Conservation (phyloP, 2,888 invertebrate genomes). For the Pseudoips prasinana region DNA sequence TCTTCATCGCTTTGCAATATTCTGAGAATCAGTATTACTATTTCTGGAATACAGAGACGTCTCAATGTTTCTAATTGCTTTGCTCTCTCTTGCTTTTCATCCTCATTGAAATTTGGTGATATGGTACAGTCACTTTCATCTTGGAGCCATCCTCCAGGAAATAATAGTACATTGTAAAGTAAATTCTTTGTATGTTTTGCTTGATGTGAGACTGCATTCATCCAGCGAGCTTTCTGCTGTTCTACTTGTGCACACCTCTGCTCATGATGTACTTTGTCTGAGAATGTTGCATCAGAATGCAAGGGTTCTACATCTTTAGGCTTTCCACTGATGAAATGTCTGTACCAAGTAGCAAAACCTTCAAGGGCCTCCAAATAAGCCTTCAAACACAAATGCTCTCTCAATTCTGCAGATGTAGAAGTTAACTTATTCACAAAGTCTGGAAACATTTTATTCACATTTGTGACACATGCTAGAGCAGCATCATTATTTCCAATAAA, state of each 20-base stretch:
- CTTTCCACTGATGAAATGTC: conserved; percentile 89
- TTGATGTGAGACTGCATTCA: conserved; percentile 85
- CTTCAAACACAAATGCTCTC: conserved; percentile 94
- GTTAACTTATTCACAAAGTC: conserved; percentile 62
- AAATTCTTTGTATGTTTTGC: conserved; percentile 89
- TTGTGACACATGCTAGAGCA: conserved; percentile 86
- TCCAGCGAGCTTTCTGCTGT: conserved; percentile 90
- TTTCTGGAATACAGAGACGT: conserved; percentile 91
- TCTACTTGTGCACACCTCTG: conserved; percentile 91
- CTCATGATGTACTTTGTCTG: conserved; percentile 94
- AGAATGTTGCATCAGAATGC: conserved; percentile 85
- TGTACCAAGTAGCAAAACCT: conserved; percentile 94
- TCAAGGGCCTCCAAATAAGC: conserved; percentile 94
- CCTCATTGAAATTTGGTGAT: conserved; percentile 65
- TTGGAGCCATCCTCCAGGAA: conserved; percentile 95
- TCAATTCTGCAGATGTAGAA: conserved; percentile 74
- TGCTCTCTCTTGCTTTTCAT: conserved; percentile 77
- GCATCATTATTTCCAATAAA: conserved; percentile 91
- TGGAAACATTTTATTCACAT: conserved; percentile 62
- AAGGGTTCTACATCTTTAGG: conserved; percentile 86
- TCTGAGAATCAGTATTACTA: conserved; percentile 88
- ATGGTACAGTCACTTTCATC: conserved; percentile 84
- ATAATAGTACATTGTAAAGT: conserved; percentile 92
- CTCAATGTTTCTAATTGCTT: conserved; percentile 89
- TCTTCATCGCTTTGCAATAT: conserved; percentile 89